phyloP scores from a whole-genome alignment of 2,113 vertebrate genomes.

The Urocolius indicus region DNA sequence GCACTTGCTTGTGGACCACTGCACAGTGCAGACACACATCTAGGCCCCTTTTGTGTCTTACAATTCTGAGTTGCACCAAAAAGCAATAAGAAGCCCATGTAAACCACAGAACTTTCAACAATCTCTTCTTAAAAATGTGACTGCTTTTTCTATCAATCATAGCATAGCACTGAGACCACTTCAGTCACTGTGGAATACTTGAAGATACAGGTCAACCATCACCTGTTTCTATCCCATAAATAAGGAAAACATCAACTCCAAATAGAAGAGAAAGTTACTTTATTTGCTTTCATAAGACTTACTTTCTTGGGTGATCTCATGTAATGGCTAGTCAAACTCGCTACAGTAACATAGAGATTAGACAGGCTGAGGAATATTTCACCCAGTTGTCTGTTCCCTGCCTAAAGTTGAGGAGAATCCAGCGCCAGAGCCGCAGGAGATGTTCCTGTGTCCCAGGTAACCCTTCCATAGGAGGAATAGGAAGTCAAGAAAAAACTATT shows the following conservation, averaged over 20 bases:
- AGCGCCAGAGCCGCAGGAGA: neutral
- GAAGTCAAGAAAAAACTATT: too few relatives aligned
- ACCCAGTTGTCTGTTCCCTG: neutral
- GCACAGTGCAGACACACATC: neutral
- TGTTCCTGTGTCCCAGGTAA: neutral
- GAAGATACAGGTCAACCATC: neutral
- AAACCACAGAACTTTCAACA: neutral
- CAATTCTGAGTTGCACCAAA: neutral
- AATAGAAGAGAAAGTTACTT: neutral
- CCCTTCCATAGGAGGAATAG: neutral
- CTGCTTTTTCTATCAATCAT: neutral
- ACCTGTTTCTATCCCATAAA: neutral
- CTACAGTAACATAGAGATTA: neutral
- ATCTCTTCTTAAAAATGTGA: neutral
- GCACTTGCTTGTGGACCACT: neutral
- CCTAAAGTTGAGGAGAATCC: neutral
- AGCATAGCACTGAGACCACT: neutral
- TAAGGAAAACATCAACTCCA: neutral
- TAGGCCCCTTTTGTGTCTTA: neutral
- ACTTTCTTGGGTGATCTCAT: neutral
- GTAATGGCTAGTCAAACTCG: neutral
- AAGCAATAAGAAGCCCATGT: neutral
- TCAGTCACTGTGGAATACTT: neutral
- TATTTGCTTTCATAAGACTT: neutral
- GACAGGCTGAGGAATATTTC: neutral